Evolutionary conservation across 2,888 invertebrate genomes (phyloP).

Genomic region (Mesoligia furuncula): DNA sequence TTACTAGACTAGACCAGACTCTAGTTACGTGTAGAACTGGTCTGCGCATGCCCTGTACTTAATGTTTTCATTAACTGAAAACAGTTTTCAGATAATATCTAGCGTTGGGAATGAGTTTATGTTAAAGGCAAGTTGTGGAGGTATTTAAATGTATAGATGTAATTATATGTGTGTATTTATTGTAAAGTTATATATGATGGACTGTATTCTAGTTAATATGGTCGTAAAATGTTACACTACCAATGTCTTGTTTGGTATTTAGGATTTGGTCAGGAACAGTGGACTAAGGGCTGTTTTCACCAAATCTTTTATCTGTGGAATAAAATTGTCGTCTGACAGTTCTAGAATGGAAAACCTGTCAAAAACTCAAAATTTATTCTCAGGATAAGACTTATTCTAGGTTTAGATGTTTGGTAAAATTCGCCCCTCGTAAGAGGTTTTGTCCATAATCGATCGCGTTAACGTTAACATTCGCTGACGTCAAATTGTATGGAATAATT

Average conservation of each 20-base stretch:
- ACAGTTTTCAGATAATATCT: constrained; percentile 50
- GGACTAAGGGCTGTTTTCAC: neutral
- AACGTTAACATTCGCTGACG: neutral
- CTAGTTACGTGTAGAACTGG: constrained; percentile 21
- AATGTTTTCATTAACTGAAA: constrained; percentile 57
- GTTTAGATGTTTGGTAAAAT: neutral
- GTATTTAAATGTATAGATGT: constrained; percentile 1
- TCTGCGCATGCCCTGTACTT: constrained; percentile 25
- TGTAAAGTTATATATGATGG: no score
- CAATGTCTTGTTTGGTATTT: neutral
- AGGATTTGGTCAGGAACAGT: neutral
- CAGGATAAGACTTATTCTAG: no score
- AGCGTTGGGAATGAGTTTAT: constrained; percentile 38
- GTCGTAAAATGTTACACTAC: no score
- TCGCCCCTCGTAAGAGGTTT: neutral
- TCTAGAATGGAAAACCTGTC: neutral
- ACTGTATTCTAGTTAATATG: no score
- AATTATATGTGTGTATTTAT: neutral
- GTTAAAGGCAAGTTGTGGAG: neutral
- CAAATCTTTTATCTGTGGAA: neutral
- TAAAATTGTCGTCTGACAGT: neutral
- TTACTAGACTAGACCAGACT: constrained; percentile 25
- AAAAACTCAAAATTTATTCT: neutral
- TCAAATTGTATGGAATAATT: neutral
- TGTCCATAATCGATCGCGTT: no score